phyloP scores from a whole-genome alignment of 2,113 vertebrate species.

The Crotophaga sulcirostris region DNA sequence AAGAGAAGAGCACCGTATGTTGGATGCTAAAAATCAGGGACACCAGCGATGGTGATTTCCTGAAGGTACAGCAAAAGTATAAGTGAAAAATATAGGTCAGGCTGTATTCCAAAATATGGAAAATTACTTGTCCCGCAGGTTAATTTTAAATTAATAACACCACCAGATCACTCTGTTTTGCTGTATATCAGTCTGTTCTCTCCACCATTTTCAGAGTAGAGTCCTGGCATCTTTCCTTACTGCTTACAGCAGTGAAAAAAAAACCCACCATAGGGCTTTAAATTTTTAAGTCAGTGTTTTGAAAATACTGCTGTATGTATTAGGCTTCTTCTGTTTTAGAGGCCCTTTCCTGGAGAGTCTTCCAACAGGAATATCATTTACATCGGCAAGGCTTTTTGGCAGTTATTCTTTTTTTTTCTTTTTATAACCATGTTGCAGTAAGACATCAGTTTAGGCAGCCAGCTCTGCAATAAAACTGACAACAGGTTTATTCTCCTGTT shows the following conservation, averaged over 20 bases:
- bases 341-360: constrained; percentile 52
- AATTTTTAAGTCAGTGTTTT: constrained; percentile 60
- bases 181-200: not conserved
- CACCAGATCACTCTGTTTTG: not conserved
- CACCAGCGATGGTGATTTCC: not conserved
- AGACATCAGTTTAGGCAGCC: constrained; percentile 68
- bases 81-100: not conserved
- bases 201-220: not conserved
- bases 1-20: rapidly evolving
- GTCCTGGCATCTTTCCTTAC: not conserved
- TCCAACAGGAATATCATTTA: constrained; percentile 69
- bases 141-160: not conserved
- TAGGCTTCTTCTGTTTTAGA: constrained; percentile 55
- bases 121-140: not conserved
- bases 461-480: constrained; percentile 66
- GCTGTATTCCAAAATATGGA: not conserved
- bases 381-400: constrained; percentile 61
- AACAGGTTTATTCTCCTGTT: constrained; percentile 63
- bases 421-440: constrained; percentile 62
- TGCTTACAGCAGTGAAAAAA: not conserved
- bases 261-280: constrained; percentile 13
- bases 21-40: not conserved
- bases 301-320: constrained; percentile 64
- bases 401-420: constrained; percentile 61
- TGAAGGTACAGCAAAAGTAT: not conserved